Evolutionary conservation across 1,140 invertebrate species (phyloP).

Genomic region (Macrotrachela quadricornifera): DNA sequence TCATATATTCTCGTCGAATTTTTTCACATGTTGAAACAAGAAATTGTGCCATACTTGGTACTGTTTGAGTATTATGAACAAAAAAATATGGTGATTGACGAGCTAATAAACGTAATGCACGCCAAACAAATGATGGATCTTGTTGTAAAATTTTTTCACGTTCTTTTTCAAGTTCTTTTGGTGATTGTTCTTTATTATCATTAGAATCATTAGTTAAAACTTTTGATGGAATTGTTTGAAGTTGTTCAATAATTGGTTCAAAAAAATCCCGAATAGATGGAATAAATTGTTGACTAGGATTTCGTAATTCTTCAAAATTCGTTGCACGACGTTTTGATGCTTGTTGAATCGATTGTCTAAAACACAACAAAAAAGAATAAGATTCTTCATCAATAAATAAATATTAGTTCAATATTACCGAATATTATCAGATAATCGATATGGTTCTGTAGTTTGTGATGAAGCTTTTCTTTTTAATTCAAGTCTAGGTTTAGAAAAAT

Average conservation of each 20-base stretch:
- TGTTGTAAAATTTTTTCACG: too few species aligned
- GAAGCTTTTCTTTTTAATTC: too few species aligned
- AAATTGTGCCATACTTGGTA: slow-evolving; percentile 1
- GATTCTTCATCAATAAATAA: too few species aligned
- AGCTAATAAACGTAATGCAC: slow-evolving; percentile 6
- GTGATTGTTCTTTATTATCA: neutral
- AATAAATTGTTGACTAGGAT: neutral
- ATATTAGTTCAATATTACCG: too few species aligned
- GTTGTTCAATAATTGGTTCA: slow-evolving; percentile 4
- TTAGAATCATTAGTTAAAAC: neutral
- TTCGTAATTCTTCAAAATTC: slow-evolving; percentile 3
- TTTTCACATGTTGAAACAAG: slow-evolving; percentile 1
- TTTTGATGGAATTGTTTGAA: neutral
- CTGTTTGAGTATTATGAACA: slow-evolving; percentile 5
- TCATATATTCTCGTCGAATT: neutral
- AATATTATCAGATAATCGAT: too few species aligned
- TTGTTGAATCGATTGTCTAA: too few species aligned
- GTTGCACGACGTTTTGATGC: too few species aligned
- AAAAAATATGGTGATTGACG: slow-evolving; percentile 4
- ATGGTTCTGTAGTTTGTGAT: too few species aligned
- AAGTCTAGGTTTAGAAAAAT: slow-evolving; percentile 39
- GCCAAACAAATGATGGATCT: neutral
- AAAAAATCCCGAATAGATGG: slow-evolving; percentile 6
- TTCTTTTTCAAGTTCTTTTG: slow-evolving; percentile 5
- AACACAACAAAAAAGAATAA: too few species aligned